phyloP scores from a whole-genome alignment of 2,888 invertebrate genomes.

The Trissolcus brochymenae region DNA sequence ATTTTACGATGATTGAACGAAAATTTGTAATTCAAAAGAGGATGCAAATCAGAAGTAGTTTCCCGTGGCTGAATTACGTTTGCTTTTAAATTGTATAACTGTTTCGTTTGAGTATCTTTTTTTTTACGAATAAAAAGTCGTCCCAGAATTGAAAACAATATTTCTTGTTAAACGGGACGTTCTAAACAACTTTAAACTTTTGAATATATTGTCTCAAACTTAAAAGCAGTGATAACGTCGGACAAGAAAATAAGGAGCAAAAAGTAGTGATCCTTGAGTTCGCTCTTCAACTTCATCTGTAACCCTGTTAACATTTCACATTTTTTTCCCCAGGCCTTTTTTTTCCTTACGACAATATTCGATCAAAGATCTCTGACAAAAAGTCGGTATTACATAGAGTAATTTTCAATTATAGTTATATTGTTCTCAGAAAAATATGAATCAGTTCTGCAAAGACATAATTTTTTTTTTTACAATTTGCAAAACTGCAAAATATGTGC shows the following conservation, averaged over 20 bases:
- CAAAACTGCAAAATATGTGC: too few relatives aligned
- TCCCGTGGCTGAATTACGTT: neutral
- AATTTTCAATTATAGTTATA: too few relatives aligned
- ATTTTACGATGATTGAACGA: neutral
- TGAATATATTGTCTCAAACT: constrained; percentile 9
- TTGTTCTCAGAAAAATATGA: too few relatives aligned
- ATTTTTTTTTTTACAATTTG: too few relatives aligned
- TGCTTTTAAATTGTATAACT: neutral
- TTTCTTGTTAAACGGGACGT: constrained; percentile 3
- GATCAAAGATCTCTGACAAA: neutral
- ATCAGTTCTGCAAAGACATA: too few relatives aligned
- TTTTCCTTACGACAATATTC: constrained; percentile 11
- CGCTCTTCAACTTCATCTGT: constrained; percentile 13
- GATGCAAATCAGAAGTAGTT: too few relatives aligned
- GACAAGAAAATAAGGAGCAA: constrained; percentile 36
- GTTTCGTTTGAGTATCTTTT: neutral
- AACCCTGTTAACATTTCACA: constrained; percentile 19
- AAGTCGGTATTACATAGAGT: neutral
- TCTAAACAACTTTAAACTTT: constrained; percentile 12
- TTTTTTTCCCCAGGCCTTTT: constrained; percentile 14
- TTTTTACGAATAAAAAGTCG: constrained; percentile 6
- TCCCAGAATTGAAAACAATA: neutral
- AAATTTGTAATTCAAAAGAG: neutral
- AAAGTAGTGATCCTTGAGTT: constrained; percentile 59
- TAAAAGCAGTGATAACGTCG: constrained; percentile 11